Conservation (phyloP, 92 coral and sea anemone genomes). For the Palythoa caribaeorum region DNA sequence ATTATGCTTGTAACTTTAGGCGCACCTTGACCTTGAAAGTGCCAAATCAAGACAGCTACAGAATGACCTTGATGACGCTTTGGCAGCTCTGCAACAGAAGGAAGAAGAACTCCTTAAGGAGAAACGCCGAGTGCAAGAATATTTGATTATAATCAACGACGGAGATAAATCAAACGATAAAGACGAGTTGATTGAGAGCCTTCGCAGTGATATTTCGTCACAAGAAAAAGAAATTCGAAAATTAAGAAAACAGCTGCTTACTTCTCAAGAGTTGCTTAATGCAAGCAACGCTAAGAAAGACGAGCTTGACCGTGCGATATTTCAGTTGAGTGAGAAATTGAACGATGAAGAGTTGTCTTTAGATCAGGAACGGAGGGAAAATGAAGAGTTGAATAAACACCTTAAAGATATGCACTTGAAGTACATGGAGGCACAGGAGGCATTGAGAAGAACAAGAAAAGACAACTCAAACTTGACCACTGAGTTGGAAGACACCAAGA, state of each 20-base stretch:
- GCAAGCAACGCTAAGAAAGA: conserved; percentile 60
- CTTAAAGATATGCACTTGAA: conserved; percentile 76
- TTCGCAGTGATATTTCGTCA: conserved; percentile 69
- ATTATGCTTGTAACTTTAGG: not conserved
- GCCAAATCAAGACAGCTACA: conserved; percentile 77
- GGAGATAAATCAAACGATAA: conserved; percentile 80
- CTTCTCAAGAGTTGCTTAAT: conserved; percentile 66
- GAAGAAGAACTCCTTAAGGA: conserved; percentile 75
- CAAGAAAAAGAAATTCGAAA: conserved; percentile 83
- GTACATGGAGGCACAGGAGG: conserved; percentile 63
- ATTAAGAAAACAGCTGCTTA: conserved; percentile 67
- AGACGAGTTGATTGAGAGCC: conserved; percentile 79
- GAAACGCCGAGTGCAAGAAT: conserved; percentile 82
- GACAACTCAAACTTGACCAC: conserved; percentile 59
- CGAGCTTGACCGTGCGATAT: conserved; percentile 67
- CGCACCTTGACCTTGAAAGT: conserved; percentile 66
- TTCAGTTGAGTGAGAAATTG: conserved; percentile 70
- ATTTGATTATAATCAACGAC: conserved; percentile 71
- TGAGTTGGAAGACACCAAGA: conserved; percentile 72
- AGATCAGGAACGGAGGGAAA: conserved; percentile 65
- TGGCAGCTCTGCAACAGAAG: conserved; percentile 70
- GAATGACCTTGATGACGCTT: conserved; percentile 74
- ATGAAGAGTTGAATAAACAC: conserved; percentile 67
- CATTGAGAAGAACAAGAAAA: conserved; percentile 67
- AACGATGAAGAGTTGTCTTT: conserved; percentile 73